Conservation (phyloP, 2,797 vertebrate genomes). For the Miichthys miiuy region DNA sequence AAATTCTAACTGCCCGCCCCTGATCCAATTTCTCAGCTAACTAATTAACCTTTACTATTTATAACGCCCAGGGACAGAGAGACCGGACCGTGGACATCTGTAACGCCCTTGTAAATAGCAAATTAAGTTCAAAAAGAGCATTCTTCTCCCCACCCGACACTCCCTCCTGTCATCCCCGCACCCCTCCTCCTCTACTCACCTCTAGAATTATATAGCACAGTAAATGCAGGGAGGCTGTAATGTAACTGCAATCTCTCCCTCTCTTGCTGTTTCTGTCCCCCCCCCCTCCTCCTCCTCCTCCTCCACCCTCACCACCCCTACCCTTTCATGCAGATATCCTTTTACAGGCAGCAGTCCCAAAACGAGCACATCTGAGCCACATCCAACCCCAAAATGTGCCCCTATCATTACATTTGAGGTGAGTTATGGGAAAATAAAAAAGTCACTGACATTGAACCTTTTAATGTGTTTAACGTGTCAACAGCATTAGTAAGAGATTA, state of each 20-base stretch:
- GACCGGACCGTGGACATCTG: conserved; percentile 66
- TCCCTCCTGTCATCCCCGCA: conserved; percentile 47
- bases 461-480: neutral
- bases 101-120: conserved; percentile 77
- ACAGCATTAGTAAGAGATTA: neutral
- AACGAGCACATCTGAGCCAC: conserved; percentile 40
- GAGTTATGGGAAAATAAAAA: conserved; percentile 18
- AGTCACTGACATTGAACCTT: neutral
- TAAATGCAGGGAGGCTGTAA: conserved; percentile 59
- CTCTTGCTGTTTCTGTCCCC: conserved; percentile 25
- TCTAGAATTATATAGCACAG: conserved; percentile 63
- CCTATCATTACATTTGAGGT: conserved; percentile 18
- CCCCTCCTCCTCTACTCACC: conserved; percentile 54
- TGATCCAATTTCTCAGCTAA: conserved; percentile 93
- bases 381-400: conserved; percentile 2
- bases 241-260: conserved; percentile 57
- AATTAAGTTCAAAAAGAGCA: conserved; percentile 74
- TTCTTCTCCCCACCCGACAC: conserved; percentile 50
- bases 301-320: neutral
- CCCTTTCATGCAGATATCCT: conserved; percentile 50
- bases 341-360: conserved; percentile 58
- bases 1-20: conserved; percentile 90
- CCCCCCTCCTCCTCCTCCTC: neutral
- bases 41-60: conserved; percentile 97
- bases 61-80: conserved; percentile 82